phyloP scores from a whole-genome alignment of 2,888 invertebrate species.

The Nemotelus nigrinus region DNA sequence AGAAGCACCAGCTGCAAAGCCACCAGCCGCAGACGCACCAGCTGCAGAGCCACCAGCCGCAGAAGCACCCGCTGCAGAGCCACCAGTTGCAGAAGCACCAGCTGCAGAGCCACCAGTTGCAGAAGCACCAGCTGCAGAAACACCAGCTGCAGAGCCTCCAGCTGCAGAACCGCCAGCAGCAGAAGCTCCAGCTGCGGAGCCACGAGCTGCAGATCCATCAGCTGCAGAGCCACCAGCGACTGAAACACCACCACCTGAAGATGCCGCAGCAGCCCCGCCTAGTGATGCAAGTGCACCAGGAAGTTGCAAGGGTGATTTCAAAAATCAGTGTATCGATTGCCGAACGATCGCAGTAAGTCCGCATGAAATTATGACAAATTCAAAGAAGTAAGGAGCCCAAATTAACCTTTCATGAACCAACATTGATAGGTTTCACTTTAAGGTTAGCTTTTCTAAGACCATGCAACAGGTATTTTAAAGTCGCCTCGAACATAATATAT shows the following conservation, averaged over 20 bases:
- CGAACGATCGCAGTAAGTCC: conserved; percentile 7
- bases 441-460: too few relatives aligned
- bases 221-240: too few relatives aligned
- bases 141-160: not conserved
- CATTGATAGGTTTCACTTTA: too few relatives aligned
- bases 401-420: too few relatives aligned
- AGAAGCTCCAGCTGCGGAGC: too few relatives aligned
- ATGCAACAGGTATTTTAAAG: too few relatives aligned
- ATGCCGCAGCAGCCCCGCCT: not conserved
- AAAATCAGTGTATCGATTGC: conserved; percentile 2
- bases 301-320: conserved; percentile 4
- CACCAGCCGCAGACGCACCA: too few relatives aligned
- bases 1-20: too few relatives aligned
- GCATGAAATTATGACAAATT: not conserved
- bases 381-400: too few relatives aligned
- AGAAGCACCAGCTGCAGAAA: not conserved
- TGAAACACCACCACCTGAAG: not conserved
- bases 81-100: not conserved
- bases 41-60: too few relatives aligned
- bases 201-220: too few relatives aligned
- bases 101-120: not conserved
- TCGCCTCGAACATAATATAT: too few relatives aligned
- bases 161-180: not conserved
- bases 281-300: not conserved
- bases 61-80: not conserved